A percentile compares a stretch with the other conserved stretches of the same genome.
phyloP scores from a whole-genome alignment of 2,113 vertebrate species.

The Etheostoma cragini region DNA sequence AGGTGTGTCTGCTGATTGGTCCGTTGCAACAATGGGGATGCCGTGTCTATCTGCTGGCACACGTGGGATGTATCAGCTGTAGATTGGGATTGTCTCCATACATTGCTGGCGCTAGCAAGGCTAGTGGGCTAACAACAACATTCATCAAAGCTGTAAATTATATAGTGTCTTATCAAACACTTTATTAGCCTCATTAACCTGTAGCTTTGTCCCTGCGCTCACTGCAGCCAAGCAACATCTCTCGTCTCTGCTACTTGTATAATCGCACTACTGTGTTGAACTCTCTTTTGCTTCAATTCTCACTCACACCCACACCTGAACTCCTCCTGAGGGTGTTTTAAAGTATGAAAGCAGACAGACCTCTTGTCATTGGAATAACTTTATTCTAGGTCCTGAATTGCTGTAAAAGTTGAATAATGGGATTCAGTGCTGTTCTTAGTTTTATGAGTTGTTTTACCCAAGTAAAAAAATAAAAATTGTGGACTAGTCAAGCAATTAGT shows the following conservation, averaged over 20 bases:
- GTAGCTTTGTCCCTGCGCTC: background rate
- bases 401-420: background rate
- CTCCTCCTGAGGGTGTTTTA: background rate
- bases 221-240: background rate
- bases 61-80: background rate
- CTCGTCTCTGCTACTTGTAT: background rate
- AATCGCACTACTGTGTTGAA: background rate
- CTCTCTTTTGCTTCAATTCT: background rate
- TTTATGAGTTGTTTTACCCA: background rate
- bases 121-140: background rate
- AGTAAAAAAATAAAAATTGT: background rate
- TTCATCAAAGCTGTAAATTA: background rate
- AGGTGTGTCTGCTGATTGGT: constrained; percentile 17
- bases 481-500: background rate
- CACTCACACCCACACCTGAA: background rate
- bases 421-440: background rate
- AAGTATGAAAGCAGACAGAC: background rate
- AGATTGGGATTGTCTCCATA: background rate
- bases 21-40: background rate
- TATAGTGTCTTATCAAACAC: background rate
- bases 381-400: background rate
- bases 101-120: background rate
- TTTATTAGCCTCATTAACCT: background rate
- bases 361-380: background rate
- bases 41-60: background rate